Conservation (phyloP, 2,888 invertebrate species). For the Hypena proboscidalis region DNA sequence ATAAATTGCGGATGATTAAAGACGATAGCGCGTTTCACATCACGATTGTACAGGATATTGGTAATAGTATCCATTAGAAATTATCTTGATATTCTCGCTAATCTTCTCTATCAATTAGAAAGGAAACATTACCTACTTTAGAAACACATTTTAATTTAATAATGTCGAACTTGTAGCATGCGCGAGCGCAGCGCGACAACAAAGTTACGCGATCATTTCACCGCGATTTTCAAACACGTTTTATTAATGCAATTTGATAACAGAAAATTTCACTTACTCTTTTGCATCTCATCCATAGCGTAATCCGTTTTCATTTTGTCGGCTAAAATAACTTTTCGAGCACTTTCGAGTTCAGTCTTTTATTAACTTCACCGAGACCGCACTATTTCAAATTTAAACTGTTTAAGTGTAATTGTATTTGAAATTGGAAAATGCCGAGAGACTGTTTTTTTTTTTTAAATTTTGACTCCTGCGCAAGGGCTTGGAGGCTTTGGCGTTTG, state of each 20-base stretch:
- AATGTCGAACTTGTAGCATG: neutral
- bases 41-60: too few relatives aligned
- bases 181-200: conserved; percentile 2
- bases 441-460: conserved; percentile 28
- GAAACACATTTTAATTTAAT: too few relatives aligned
- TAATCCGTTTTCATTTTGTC: conserved; percentile 82
- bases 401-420: conserved; percentile 66
- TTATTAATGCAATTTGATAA: neutral
- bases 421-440: conserved; percentile 73
- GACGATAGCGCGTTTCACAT: too few relatives aligned
- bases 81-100: too few relatives aligned
- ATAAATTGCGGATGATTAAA: neutral
- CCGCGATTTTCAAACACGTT: neutral
- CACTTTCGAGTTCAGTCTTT: conserved; percentile 52
- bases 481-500: conserved; percentile 33
- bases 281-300: conserved; percentile 83
- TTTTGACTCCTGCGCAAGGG: conserved; percentile 19
- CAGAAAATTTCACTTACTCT: conserved; percentile 67
- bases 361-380: conserved; percentile 60
- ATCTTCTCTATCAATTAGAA: too few relatives aligned
- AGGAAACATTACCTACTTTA: too few relatives aligned
- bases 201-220: neutral
- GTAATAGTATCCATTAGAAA: too few relatives aligned
- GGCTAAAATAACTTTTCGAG: conserved; percentile 65
- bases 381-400: conserved; percentile 62